phyloP scores from a whole-genome alignment of 2,888 invertebrate genomes.

The Caenorhabditis uteleia region DNA sequence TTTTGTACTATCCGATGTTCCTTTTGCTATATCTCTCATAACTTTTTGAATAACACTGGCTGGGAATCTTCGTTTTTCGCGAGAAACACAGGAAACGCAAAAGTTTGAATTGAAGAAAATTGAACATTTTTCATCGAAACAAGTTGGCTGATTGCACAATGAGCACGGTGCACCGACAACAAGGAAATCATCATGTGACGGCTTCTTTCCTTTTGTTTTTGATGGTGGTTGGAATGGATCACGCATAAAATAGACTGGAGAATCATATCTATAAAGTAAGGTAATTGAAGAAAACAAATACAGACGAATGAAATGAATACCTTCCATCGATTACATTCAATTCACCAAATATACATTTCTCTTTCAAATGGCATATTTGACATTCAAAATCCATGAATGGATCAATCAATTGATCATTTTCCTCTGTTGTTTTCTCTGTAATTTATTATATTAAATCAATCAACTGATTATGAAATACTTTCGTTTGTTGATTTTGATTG shows the following conservation, averaged over 20 bases:
- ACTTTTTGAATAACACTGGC: too few relatives aligned
- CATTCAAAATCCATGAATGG: conserved; percentile 51
- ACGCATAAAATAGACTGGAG: conserved; percentile 51
- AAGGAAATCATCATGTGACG: conserved; percentile 47
- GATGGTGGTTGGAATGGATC: conserved; percentile 55
- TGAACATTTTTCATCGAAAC: conserved; percentile 48
- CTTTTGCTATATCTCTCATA: background rate
- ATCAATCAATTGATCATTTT: conserved; percentile 27
- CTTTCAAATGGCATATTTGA: conserved; percentile 42
- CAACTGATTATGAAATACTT: background rate
- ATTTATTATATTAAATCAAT: background rate
- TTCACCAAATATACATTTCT: conserved; percentile 45
- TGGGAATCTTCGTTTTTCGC: conserved; percentile 51
- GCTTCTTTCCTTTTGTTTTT: conserved; percentile 38
- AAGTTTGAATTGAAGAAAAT: conserved; percentile 52
- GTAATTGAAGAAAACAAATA: background rate
- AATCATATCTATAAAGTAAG: conserved; percentile 41
- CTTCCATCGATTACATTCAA: conserved; percentile 46
- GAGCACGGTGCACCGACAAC: conserved; percentile 50
- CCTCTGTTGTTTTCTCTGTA: background rate
- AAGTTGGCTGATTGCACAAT: conserved; percentile 43
- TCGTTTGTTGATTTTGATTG: background rate
- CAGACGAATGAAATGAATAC: conserved; percentile 9
- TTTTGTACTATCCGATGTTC: background rate
- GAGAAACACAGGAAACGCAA: conserved; percentile 45